Conservation (phyloP, 1,140 invertebrate species). For the Oreohelix idahoensis region DNA sequence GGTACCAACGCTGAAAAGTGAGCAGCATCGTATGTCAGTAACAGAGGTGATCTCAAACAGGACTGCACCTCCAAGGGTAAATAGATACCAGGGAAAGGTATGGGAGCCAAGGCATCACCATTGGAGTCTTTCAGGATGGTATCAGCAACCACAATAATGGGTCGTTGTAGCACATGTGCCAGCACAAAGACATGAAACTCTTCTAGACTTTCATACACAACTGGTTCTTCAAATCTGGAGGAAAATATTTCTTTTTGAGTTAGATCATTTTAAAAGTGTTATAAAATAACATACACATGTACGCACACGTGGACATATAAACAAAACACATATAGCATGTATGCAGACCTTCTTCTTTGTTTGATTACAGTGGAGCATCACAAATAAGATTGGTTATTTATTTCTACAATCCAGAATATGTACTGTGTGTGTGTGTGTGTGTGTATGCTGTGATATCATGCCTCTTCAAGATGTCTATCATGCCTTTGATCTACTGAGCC, state of each 20-base stretch:
- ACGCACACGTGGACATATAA: no score
- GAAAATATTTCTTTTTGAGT: neutral
- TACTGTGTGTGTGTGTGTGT: no score
- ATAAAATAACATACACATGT: no score
- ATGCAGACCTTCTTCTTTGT: no score
- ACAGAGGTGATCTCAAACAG: constrained; percentile 76
- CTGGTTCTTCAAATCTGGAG: constrained; percentile 44
- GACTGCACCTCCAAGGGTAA: constrained; percentile 84
- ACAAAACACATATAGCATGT: no score
- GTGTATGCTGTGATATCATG: no score
- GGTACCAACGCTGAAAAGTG: constrained; percentile 92
- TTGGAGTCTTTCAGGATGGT: constrained; percentile 79
- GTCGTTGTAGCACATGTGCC: constrained; percentile 86
- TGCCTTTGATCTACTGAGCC: no score
- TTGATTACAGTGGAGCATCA: no score
- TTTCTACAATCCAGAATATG: no score
- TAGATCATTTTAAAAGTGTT: neutral
- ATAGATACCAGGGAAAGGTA: constrained; percentile 92
- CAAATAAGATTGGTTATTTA: no score
- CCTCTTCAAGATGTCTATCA: no score
- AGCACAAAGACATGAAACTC: constrained; percentile 90
- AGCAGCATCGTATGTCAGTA: constrained; percentile 90
- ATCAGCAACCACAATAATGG: constrained; percentile 91
- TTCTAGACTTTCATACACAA: constrained; percentile 86
- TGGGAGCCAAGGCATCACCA: constrained; percentile 89